Evolutionary conservation across 2,888 invertebrate genomes (phyloP).

Genomic region (Pycnomerus fuliginosus): DNA sequence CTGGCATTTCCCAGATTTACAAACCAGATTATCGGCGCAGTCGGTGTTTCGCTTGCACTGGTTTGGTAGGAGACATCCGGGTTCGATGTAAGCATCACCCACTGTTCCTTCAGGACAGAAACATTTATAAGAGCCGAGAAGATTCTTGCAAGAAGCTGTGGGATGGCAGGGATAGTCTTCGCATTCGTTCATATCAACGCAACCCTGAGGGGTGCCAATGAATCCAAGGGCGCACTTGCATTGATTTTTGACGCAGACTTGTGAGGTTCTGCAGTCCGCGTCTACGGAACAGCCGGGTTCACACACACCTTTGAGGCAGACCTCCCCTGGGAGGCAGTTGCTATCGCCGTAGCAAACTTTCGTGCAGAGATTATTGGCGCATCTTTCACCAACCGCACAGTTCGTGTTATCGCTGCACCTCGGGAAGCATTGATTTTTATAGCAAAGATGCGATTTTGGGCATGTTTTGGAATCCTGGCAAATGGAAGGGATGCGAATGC

Average conservation of each 20-base stretch:
- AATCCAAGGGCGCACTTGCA: conserved; percentile 81
- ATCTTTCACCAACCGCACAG: conserved; percentile 84
- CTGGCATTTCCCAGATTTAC: conserved; percentile 73
- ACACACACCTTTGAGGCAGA: conserved; percentile 79
- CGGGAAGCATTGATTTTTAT: conserved; percentile 74
- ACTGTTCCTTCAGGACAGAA: conserved; percentile 76
- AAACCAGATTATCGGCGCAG: conserved; percentile 74
- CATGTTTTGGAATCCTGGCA: conserved; percentile 73
- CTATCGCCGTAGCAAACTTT: conserved; percentile 88
- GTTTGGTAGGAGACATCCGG: conserved; percentile 76
- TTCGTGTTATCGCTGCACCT: conserved; percentile 71
- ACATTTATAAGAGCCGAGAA: conserved; percentile 78
- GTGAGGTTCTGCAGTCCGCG: conserved; percentile 75
- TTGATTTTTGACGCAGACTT: conserved; percentile 72
- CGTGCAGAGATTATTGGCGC: conserved; percentile 73
- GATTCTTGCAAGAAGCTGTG: conserved; percentile 76
- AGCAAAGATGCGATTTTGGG: conserved; percentile 74
- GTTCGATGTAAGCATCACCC: conserved; percentile 68
- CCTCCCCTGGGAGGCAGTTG: conserved; percentile 87
- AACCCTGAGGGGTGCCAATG: conserved; percentile 69
- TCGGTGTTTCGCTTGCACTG: conserved; percentile 74
- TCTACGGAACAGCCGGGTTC: conserved; percentile 80
- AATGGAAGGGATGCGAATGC: conserved; percentile 74
- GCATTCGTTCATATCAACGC: conserved; percentile 84
- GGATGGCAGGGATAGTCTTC: conserved; percentile 75